Evolutionary conservation across 2,797 vertebrate species (phyloP), one percentile per base, ranked within the genome.

Genomic region (Platalea minor): DNA sequence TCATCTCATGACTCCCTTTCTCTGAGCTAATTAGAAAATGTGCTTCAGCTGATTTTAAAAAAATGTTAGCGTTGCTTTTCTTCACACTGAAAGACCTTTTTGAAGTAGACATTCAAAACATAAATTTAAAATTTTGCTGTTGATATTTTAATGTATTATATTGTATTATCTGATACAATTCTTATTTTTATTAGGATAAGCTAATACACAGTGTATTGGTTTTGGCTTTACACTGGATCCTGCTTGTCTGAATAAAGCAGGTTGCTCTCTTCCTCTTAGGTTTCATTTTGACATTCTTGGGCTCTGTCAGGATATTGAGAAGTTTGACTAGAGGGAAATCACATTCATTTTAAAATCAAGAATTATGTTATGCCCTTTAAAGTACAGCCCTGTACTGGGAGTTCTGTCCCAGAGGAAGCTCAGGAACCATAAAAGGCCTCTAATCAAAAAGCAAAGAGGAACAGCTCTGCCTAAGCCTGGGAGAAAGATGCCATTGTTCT

Each of bases 311-410:
- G 77, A 54, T 95, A 76, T 64, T 87, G 77, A 82, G 73, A 96
- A 87, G 51, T 87, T 81, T 89, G 56, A 59, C 91, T 91, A 74
- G 51, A 85, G 56, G 74, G 80, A 94, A 95, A 95, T 67, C 39
- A n/a, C 41, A 35, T 77, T 87, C 33, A 0, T 53, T 94, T 90
- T 74, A 87, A 95, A 93, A 89, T 56, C 51, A 91, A 79, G 63
- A 92, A 92, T 70, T 91, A 73, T 70, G 18, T 73, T 74, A 65
- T 70, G 51, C 39, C 59, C 70, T 91, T 95, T 89, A 85, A 94
- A 88, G 59, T 63, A 70, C 35, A 74, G 33, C 48, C 26, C 10
- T 67, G 16, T 86, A 60, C 60, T 67, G 69, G 61, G 46, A 94
- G 35, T n/a, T 86, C 9, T 76, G 20, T 95, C 85, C 74, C 95